Base-by-base conservation (phyloP, 2,888 invertebrate genomes). In the Molanna angustata region DNA sequence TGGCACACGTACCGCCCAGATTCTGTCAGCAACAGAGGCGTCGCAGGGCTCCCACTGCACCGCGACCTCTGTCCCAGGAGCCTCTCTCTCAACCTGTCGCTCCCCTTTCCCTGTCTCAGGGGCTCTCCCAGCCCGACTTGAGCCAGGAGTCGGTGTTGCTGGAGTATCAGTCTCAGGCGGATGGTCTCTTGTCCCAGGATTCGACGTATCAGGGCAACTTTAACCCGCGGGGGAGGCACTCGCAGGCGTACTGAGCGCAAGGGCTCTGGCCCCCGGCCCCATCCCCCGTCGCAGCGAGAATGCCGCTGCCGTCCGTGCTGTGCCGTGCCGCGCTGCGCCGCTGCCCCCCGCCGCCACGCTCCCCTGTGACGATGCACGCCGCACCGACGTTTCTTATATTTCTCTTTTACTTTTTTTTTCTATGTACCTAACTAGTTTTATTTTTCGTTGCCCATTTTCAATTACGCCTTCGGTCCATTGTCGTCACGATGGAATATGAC, bases 151-250 rank as follows among this genome's bases (percentile, higher is more conserved):
- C 89, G 54, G 85, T 87, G 68, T 83, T 89, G 70, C 84, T 86
- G 47, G 92, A 92, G 70, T 89, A 89, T 71, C 90, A 90, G 67
- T 94, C 94, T 46, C 95, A 96, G 77, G 91, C 94, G 78, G 96
- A 96, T 70, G 94, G 92, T 50, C 82, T 96, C 65, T 78, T 96
- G 64, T 96, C 95, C 44, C 96, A 96, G 77, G 95, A 93, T 72
- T 90, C 90, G 40, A 86, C 86, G 61, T 90, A 89, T 74, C 89
- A 90, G 73, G 89, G 86, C 65, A 80, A 72, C 73, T 84, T 75
- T 81, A 82, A 73, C 71, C 80, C 73, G 78, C 83, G 72, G 79
- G 80, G 73, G 78, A 83, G 73, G 78, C 81, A 82, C 73, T 79
- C 80, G 66, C 85, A 84, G 73, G 79, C 79, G 58, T 85, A 85